Base-by-base conservation (phyloP, 1,140 invertebrate genomes). In the Ylistrum balloti region DNA sequence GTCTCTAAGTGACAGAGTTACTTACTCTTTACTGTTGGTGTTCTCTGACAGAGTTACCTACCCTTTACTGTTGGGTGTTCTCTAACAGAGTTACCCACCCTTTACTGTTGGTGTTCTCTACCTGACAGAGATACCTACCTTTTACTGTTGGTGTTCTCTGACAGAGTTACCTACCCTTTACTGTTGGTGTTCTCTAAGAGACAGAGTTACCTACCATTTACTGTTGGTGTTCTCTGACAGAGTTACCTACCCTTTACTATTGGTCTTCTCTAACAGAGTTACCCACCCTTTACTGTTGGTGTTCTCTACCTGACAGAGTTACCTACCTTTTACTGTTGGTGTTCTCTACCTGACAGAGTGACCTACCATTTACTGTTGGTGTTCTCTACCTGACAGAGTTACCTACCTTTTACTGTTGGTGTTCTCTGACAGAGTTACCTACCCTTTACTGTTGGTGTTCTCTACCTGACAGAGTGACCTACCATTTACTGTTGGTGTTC, bases 161-260 rank as follows among this genome's bases (percentile, higher is more conserved):
- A n/a, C n/a, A n/a, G n/a, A n/a, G n/a, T n/a, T n/a, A 74, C 56
- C n/a, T 28, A 74, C 56, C 56, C 56, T 74, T 74, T 74, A 74
- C 56, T 74, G 1, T 74, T 1, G 28, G 2, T 74, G n/a, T 74
- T 74, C n/a, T 74, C 56, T n/a, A n/a, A n/a, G n/a, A n/a, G n/a
- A n/a, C n/a, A n/a, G n/a, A n/a, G n/a, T n/a, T n/a, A 74, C 56
- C n/a, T 28, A 74, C 56, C 56, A 22, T 74, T 74, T 74, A 74
- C 56, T 74, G 1, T 74, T 1, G 28, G 2, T 74, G n/a, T 74
- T 74, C n/a, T 74, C 56, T n/a, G n/a, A n/a, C n/a, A n/a, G n/a
- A n/a, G n/a, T n/a, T n/a, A 74, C 56, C n/a, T 28, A 74, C 56
- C 56, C 56, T 74, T 74, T 74, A 74, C 56, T 74, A n/a, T 74